Conservation (phyloP, 2,797 vertebrate genomes). For the Brachymystax lenok region DNA sequence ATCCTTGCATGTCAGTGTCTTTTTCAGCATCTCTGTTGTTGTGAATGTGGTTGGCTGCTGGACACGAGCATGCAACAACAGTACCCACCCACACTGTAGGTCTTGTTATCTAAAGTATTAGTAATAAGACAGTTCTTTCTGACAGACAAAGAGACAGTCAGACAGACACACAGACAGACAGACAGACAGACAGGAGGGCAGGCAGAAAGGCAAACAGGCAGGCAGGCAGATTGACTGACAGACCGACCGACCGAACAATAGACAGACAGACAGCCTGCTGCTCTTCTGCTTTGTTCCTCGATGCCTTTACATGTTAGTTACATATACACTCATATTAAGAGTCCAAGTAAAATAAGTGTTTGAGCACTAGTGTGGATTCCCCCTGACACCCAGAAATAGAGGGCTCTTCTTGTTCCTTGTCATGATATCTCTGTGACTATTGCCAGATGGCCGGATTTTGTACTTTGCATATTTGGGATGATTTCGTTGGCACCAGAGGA, state of each 20-base stretch:
- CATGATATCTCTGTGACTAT: no score
- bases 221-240: no score
- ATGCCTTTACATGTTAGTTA: no score
- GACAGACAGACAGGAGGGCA: no score
- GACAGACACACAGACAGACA: no score
- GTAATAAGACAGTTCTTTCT: conserved; percentile 31
- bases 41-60: neutral
- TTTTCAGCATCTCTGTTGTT: conserved; percentile 21
- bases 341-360: no score
- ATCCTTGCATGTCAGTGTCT: neutral
- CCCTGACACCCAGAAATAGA: conserved; percentile 22
- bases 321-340: no score
- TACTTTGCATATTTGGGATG: no score
- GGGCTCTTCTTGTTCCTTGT: neutral
- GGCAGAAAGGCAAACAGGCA: no score
- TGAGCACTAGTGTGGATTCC: neutral
- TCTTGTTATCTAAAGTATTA: conserved; percentile 44
- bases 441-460: no score
- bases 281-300: neutral
- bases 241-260: conserved; percentile 9
- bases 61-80: conserved; percentile 15
- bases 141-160: conserved; percentile 31
- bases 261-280: conserved; percentile 32
- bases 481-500: no score
- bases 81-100: conserved; percentile 20